These are phyloP conservation scores for Orestias chungarensis DNA, from an alignment of 2,797 vertebrate species.

Conservation along the genomic window DNA sequence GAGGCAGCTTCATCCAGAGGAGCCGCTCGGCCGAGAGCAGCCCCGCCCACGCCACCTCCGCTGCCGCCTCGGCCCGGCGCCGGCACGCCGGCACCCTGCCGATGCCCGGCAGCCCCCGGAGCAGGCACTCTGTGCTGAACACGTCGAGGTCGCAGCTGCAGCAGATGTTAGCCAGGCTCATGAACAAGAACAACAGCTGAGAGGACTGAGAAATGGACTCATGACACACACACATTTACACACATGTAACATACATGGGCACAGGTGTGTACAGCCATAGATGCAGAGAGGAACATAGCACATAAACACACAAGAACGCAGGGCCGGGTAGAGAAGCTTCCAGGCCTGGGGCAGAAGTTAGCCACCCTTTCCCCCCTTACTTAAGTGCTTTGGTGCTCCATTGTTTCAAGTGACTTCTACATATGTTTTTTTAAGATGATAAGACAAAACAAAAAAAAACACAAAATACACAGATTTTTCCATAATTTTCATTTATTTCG, in stretches of 20 bases:
- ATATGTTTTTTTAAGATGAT: not conserved
- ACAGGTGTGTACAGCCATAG: conserved; percentile 1
- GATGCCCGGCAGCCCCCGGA: conserved; percentile 87
- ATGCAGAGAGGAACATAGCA: conserved; percentile 4
- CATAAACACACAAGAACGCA: conserved; percentile 22
- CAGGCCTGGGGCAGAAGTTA: not conserved
- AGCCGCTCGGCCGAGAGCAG: conserved; percentile 99
- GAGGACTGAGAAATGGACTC: conserved; percentile 48
- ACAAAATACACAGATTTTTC: not conserved
- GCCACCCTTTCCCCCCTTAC: not conserved
- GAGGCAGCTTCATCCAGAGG: conserved; percentile 95
- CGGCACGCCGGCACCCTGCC: conserved; percentile 87
- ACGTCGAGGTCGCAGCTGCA: conserved; percentile 94
- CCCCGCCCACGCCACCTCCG: conserved; percentile 84
- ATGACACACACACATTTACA: conserved; percentile 2
- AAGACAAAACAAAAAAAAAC: not conserved
- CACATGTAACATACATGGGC: not conserved
- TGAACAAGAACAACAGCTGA: conserved; percentile 90
- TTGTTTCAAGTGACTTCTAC: not conserved
- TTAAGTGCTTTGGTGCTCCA: not conserved
- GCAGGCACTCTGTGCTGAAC: conserved; percentile 94
- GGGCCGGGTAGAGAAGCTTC: conserved; percentile 15
- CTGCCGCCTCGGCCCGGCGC: conserved; percentile 66
- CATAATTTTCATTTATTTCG: too few species aligned
- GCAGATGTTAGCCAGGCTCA: conserved; percentile 96